phyloP scores from a whole-genome alignment of 1,140 invertebrate species.

The Zaprionus taronus region DNA sequence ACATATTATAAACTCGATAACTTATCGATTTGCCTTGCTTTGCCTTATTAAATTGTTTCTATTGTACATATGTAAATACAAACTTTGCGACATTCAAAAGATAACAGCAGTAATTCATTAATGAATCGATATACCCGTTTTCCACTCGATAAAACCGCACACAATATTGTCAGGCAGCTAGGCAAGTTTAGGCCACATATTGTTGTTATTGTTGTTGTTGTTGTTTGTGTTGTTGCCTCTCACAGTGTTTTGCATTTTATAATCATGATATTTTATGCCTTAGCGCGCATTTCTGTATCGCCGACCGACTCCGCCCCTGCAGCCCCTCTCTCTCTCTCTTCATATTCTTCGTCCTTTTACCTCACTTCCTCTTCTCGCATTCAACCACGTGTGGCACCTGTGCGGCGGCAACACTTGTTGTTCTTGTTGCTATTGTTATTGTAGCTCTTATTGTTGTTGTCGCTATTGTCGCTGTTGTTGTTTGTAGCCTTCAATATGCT shows the following conservation, averaged over 20 bases:
- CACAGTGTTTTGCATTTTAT: constrained; percentile 49
- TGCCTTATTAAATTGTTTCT: too few species aligned
- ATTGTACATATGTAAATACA: too few species aligned
- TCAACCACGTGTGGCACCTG: constrained; percentile 40
- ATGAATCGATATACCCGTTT: not conserved
- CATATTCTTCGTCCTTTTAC: not conserved
- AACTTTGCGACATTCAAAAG: not conserved
- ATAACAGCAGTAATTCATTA: not conserved
- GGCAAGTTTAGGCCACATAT: not conserved
- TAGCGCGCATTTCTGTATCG: constrained; percentile 42
- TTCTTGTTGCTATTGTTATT: not conserved
- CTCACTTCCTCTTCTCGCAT: constrained; percentile 9
- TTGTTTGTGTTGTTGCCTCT: constrained; percentile 17
- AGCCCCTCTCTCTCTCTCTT: not conserved
- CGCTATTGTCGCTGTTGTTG: not conserved
- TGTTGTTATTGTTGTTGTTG: not conserved
- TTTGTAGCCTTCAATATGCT: constrained; percentile 35
- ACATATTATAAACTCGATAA: too few species aligned
- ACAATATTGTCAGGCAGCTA: constrained; percentile 10
- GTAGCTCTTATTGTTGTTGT: not conserved
- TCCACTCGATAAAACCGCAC: not conserved
- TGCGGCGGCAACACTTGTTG: constrained; percentile 19
- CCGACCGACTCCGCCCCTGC: not conserved
- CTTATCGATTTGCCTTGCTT: too few species aligned
- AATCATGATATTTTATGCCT: constrained; percentile 57